A percentile compares a stretch with the other conserved stretches of the same genome.
Conservation (phyloP, 2,113 vertebrate genomes). For the Chlorodrepanis virens region DNA sequence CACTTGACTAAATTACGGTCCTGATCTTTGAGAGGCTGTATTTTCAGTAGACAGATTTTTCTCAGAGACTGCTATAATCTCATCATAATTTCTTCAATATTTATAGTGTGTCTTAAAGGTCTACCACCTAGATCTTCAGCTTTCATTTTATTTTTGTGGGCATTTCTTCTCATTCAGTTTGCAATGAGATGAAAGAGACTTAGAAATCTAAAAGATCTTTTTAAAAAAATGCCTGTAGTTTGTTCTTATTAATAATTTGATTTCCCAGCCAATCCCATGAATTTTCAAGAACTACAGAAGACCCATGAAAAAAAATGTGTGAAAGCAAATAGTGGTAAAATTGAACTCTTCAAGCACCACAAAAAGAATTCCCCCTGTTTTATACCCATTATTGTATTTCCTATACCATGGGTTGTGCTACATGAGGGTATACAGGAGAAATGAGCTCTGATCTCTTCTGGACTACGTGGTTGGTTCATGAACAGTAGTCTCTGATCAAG, state of each 20-base stretch:
- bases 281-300: background rate
- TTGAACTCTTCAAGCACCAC: background rate
- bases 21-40: background rate
- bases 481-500: background rate
- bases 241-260: background rate
- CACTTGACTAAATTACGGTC: background rate
- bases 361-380: background rate
- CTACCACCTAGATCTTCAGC: background rate
- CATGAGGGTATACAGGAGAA: background rate
- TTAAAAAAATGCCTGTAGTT: background rate
- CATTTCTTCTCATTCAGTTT: background rate
- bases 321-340: background rate
- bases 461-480: fast-evolving
- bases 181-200: background rate
- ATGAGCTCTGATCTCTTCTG: background rate
- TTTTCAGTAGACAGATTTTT: slow-evolving; percentile 5
- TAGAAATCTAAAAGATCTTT: background rate
- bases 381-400: background rate
- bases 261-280: background rate
- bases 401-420: background rate
- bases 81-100: slow-evolving; percentile 10
- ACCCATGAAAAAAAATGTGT: background rate
- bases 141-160: background rate
- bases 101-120: background rate
- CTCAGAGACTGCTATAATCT: background rate